Base-by-base conservation (phyloP, 2,797 vertebrate genomes). In the Urophycis tenuis region DNA sequence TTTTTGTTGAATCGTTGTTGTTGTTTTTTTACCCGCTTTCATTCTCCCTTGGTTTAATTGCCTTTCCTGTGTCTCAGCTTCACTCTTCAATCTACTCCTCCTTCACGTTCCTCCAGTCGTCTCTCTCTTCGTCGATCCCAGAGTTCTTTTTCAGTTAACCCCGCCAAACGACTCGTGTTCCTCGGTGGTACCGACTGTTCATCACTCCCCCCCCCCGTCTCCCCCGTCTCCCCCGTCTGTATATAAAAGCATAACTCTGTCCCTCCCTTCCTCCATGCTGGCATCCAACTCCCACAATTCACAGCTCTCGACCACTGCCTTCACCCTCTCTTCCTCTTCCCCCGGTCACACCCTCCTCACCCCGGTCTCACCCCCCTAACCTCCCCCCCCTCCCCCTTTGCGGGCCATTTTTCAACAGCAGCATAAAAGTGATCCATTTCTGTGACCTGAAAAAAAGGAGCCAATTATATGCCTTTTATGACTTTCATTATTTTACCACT, bases 391-490 rank as follows among this genome's bases (percentile, higher is more conserved):
- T 80, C 80, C 79, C 78, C 72, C 79, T 81, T 84, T 75, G 76
- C 71, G 79, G 83, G 82, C 77, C 75, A 82, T 88, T 89, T 88
- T 81, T 88, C 82, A 85, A 82, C 72, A 74, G 83, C 77, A 78
- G 80, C 53, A 22, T 88, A 86, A 81, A 85, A 85, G 83, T 84
- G 85, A 89, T 90, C 87, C 82, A 86, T 89, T 89, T 88, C 87
- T 80, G 85, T 79, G 79, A 84, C 80, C 83, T 82, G 77, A 88
- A 91, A 70, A 70, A 70, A 30, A 70, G 15, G 92, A 90, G 85
- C 73, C 88, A 92, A 92, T 93, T 92, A 92, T 87, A 86, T 86
- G 79, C 79, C 83, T 89, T 92, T 91, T 87, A 90, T 90, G 87
- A 85, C 87, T 89, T 91, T 90, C 87, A 91, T 91, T 91, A 90